Evolutionary conservation across 2,797 vertebrate genomes (phyloP), one percentile per base, ranked within the genome.

Genomic region (Mormyrus proboscirostris): DNA sequence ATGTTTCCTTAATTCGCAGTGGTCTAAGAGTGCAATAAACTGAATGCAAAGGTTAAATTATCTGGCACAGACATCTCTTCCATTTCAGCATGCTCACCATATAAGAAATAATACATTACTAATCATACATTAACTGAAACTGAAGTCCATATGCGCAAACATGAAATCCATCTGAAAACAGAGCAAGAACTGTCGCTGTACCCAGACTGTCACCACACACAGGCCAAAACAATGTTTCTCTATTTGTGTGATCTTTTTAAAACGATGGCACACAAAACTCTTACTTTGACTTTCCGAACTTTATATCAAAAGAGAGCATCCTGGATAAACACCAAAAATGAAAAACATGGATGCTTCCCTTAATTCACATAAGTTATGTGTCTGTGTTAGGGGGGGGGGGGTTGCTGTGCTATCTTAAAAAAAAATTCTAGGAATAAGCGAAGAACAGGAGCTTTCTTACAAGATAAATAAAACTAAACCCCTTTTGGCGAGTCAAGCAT

Each of bases 381-480:
- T 7, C 73, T 41, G 38, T 44, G 19, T 44, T 44, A 7, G 41
- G 6, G 65, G 29, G 69, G 29, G 22, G 62, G 62, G 38, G 51
- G 5, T 33, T 33, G 2, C 19, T 62, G n/a, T 5, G 7, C 57
- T 22, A 62, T 62, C 76, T 79, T 79, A 8, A 16, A 8, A 47
- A 44, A 47, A 44, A 47, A 82, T 8, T 19, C 3, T 47, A 82
- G 76, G 41, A 47, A 82, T 19, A 47, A 82, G 41, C 76, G 0
- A 82, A 47, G 38, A 47, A 82, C 76, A 82, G 76, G 76, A 82
- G 41, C 38, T 47, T 82, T 44, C 76, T 47, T 82, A 82, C 19
- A 47, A 82, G 41, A 82, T 82, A 82, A 44, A 82, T 82, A 82
- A 47, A 82, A n/a, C 76, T 82, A 82, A 82, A 82, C 47, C 38